A percentile compares a stretch with the other conserved stretches of the same genome.
phyloP scores from a whole-genome alignment of 2,797 vertebrate species.

The Bovichtus diacanthus region DNA sequence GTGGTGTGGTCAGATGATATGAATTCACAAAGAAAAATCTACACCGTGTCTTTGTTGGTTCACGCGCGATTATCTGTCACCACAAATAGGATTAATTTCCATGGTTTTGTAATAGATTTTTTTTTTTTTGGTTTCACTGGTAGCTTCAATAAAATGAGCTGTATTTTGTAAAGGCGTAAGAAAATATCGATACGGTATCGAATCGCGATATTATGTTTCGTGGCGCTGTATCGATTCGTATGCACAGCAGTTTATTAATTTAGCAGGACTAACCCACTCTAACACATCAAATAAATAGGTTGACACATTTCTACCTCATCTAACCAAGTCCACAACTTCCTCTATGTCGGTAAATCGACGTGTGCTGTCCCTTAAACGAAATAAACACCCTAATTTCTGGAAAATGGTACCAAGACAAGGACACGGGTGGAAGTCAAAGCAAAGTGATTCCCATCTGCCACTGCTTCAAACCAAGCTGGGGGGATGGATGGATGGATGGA shows the following conservation, averaged over 20 bases:
- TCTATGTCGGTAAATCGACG: not conserved
- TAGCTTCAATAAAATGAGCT: not conserved
- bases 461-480: slow-evolving; percentile 31
- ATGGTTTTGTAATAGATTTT: not conserved
- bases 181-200: too few relatives aligned
- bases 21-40: slow-evolving; percentile 6
- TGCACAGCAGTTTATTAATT: not conserved
- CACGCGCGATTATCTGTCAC: not conserved
- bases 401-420: slow-evolving; percentile 2
- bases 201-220: too few relatives aligned
- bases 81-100: not conserved
- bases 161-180: not conserved
- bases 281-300: not conserved
- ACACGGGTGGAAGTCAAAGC: slow-evolving; percentile 18
- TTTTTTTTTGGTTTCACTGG: not conserved
- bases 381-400: not conserved
- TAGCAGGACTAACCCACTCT: not conserved
- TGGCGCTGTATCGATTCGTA: not conserved
- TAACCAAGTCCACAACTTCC: not conserved
- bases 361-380: not conserved
- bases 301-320: not conserved
- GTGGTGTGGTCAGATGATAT: not conserved
- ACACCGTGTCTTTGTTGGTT: not conserved
- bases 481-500: slow-evolving; percentile 5
- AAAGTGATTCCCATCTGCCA: slow-evolving; percentile 58